Conservation (phyloP, 1,140 invertebrate genomes). For the Habropoda laboriosa region DNA sequence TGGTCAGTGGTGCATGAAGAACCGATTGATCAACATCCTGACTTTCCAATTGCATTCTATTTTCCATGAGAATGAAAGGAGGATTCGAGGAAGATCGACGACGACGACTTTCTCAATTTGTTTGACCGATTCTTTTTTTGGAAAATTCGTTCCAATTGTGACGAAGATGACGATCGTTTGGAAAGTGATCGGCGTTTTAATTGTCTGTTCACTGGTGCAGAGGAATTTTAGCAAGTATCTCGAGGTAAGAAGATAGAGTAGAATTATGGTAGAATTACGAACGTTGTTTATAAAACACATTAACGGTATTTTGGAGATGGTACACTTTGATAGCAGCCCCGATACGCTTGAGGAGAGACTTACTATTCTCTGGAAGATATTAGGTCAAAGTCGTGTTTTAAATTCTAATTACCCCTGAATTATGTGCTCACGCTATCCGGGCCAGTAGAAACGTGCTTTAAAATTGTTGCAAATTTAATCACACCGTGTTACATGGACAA, state of each 20-base stretch:
- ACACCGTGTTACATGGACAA: not conserved
- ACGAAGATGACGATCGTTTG: conserved; percentile 7
- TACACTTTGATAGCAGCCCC: conserved; percentile 62
- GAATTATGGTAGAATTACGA: not conserved
- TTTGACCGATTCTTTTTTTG: conserved; percentile 3
- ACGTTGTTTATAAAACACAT: conserved; percentile 9
- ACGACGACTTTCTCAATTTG: not conserved
- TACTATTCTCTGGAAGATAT: conserved; percentile 53
- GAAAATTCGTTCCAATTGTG: not conserved
- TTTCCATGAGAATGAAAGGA: conserved; percentile 46
- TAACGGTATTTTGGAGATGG: conserved; percentile 65
- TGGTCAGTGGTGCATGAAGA: conserved; percentile 28
- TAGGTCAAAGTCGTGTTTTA: conserved; percentile 41
- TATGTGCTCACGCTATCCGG: conserved; percentile 19
- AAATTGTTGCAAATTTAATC: not conserved
- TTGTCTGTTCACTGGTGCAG: conserved; percentile 29
- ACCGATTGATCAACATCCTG: conserved; percentile 31
- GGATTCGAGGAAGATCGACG: conserved; percentile 11
- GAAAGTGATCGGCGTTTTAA: conserved; percentile 23
- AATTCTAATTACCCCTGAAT: conserved; percentile 53
- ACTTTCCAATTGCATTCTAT: conserved; percentile 32
- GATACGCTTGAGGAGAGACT: conserved; percentile 53
- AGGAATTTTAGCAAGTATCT: conserved; percentile 62
- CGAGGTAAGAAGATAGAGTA: conserved; percentile 65
- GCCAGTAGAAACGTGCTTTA: conserved; percentile 24